Evolutionary conservation across 2,888 invertebrate genomes (phyloP).

Genomic region (Cephus sareptanus): DNA sequence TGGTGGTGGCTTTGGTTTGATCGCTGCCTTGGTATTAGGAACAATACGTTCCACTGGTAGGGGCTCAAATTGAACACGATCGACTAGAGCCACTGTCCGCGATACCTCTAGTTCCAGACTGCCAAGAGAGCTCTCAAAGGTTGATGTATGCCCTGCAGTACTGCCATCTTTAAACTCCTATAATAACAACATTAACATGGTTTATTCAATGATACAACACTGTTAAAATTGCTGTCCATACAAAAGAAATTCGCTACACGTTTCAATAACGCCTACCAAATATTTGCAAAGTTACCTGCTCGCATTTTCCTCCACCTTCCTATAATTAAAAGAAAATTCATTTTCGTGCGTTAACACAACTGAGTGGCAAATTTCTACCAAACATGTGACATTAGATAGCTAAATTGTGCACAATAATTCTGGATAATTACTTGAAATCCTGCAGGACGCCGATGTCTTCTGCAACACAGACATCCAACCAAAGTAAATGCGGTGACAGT

Average conservation of each 20-base stretch:
- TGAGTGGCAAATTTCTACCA: not conserved
- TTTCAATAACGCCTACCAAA: conserved; percentile 2
- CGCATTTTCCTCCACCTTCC: conserved; percentile 52
- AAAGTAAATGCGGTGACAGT: conserved; percentile 53
- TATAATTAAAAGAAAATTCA: conserved; percentile 52
- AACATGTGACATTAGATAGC: not conserved
- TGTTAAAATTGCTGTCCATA: not conserved
- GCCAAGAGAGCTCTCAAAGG: conserved; percentile 47
- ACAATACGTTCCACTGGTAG: conserved; percentile 52
- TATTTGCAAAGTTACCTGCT: conserved; percentile 50
- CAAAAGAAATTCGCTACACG: not conserved
- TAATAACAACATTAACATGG: conserved; percentile 27
- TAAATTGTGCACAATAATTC: not conserved
- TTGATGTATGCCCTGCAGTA: conserved; percentile 47
- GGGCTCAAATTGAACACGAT: conserved; percentile 58
- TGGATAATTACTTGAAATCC: conserved; percentile 57
- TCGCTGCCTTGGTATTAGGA: conserved; percentile 33
- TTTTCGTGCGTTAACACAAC: conserved; percentile 21
- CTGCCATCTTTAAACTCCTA: conserved; percentile 62
- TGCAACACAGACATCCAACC: conserved; percentile 60
- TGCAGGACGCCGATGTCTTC: conserved; percentile 55
- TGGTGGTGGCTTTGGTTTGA: conserved; percentile 50
- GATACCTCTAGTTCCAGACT: conserved; percentile 58
- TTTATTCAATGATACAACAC: not conserved
- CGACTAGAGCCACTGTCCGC: conserved; percentile 35